Percentiles rank a stretch among this genome's conserved stretches.
phyloP scores from a whole-genome alignment of 2,888 invertebrate genomes.

The Selenia dentaria region DNA sequence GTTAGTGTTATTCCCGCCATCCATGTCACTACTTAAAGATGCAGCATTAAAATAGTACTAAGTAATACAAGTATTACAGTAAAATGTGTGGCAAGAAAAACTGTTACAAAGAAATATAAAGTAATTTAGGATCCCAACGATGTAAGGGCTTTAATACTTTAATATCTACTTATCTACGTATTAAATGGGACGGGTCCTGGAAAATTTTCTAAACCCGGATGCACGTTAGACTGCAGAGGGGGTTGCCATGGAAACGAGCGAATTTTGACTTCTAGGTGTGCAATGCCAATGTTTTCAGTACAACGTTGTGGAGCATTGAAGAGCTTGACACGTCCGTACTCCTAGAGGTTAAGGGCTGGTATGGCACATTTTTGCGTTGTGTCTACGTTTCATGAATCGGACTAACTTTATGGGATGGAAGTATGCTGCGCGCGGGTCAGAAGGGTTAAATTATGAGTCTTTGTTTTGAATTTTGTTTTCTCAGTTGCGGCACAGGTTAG shows the following conservation, averaged over 20 bases:
- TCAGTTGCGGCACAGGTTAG: slow-evolving; percentile 32
- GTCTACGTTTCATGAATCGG: slow-evolving; percentile 43
- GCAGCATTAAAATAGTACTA: no score
- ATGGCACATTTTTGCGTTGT: slow-evolving; percentile 35
- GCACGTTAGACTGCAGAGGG: slow-evolving; percentile 68
- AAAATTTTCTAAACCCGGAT: slow-evolving; percentile 72
- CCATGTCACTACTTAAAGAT: no score
- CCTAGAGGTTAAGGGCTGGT: slow-evolving; percentile 15
- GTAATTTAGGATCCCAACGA: no score
- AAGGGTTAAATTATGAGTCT: slow-evolving; percentile 68
- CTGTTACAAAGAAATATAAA: no score
- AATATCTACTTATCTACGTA: no score
- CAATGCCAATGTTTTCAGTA: slow-evolving; percentile 43
- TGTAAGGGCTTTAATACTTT: no score
- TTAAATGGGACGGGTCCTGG: slow-evolving; percentile 47
- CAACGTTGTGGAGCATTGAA: slow-evolving; percentile 28
- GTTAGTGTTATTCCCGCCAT: no score
- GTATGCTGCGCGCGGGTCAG: slow-evolving; percentile 57
- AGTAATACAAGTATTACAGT: no score
- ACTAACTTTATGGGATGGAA: slow-evolving; percentile 49
- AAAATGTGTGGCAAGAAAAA: no score
- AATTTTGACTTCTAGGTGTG: slow-evolving; percentile 70
- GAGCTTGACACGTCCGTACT: slow-evolving; percentile 33
- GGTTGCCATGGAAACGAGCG: slow-evolving; percentile 72
- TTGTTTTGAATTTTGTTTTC: slow-evolving; percentile 72